These are phyloP conservation scores for Drosophila antonietae DNA, from an alignment of 2,888 invertebrate species.

Conservation along the genomic window DNA sequence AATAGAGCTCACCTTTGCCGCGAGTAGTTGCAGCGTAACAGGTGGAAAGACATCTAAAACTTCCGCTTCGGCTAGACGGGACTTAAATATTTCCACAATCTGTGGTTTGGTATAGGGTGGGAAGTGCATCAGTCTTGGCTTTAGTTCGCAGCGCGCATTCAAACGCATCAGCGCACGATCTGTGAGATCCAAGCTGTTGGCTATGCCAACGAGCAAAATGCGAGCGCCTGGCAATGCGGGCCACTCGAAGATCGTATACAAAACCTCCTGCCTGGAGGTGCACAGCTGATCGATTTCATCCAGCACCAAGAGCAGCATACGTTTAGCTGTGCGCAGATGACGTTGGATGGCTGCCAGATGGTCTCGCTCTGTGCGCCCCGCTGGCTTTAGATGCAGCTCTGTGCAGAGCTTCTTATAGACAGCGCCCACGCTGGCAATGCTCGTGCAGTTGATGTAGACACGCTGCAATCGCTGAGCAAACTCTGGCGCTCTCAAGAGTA, in stretches of 20 bases:
- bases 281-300: constrained; percentile 98
- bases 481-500: constrained; percentile 89
- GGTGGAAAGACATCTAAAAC: constrained; percentile 91
- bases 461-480: constrained; percentile 85
- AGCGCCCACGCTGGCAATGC: constrained; percentile 92
- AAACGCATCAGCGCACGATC: constrained; percentile 95
- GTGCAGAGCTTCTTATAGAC: constrained; percentile 92
- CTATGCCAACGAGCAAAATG: constrained; percentile 94
- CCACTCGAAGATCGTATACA: constrained; percentile 98
- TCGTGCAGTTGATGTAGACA: constrained; percentile 93
- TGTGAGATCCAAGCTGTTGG: constrained; percentile 97
- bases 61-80: constrained; percentile 90
- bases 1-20: constrained; percentile 96
- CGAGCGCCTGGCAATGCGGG: constrained; percentile 89
- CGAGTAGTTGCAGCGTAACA: constrained; percentile 94
- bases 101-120: constrained; percentile 96
- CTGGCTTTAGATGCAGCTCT: constrained; percentile 88
- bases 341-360: constrained; percentile 89
- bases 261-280: constrained; percentile 91
- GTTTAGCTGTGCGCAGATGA: constrained; percentile 87
- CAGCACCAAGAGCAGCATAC: constrained; percentile 92
- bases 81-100: constrained; percentile 93
- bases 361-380: constrained; percentile 88
- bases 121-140: constrained; percentile 94
- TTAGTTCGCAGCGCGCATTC: constrained; percentile 90